These are phyloP conservation scores for Polyommatus icarus DNA, from an alignment of 2,888 invertebrate genomes.

Conservation along the genomic window DNA sequence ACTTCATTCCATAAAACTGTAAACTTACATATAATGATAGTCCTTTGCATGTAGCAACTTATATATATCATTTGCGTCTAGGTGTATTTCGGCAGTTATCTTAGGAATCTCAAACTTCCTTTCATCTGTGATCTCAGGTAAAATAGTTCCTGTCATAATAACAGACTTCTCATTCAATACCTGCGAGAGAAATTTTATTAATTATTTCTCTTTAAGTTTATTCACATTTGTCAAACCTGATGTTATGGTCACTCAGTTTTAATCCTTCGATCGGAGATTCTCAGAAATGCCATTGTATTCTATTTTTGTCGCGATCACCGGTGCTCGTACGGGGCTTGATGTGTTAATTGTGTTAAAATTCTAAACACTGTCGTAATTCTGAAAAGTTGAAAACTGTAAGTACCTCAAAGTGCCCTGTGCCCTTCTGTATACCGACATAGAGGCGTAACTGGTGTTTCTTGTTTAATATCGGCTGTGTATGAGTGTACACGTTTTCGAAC, in stretches of 20 bases:
- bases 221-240: no score
- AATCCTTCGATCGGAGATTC: no score
- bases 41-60: not conserved
- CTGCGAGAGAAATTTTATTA: not conserved
- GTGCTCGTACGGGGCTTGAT: no score
- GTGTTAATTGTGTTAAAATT: no score
- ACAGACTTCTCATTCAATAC: not conserved
- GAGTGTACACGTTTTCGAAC: not conserved
- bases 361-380: no score
- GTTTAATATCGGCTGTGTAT: slow-evolving; percentile 16
- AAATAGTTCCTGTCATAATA: not conserved
- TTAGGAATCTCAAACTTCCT: not conserved
- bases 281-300: no score
- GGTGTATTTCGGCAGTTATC: not conserved
- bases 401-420: slow-evolving; percentile 16
- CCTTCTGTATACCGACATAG: slow-evolving; percentile 3
- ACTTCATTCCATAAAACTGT: no score
- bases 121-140: not conserved
- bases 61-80: slow-evolving; percentile 33
- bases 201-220: no score
- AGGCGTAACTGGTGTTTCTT: not conserved
- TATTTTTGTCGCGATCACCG: no score
- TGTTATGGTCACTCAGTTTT: no score
- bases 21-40: not conserved
- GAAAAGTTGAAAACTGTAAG: no score